Evolutionary conservation across 1,140 invertebrate genomes (phyloP).

Genomic region (Meloidogyne hapla): DNA sequence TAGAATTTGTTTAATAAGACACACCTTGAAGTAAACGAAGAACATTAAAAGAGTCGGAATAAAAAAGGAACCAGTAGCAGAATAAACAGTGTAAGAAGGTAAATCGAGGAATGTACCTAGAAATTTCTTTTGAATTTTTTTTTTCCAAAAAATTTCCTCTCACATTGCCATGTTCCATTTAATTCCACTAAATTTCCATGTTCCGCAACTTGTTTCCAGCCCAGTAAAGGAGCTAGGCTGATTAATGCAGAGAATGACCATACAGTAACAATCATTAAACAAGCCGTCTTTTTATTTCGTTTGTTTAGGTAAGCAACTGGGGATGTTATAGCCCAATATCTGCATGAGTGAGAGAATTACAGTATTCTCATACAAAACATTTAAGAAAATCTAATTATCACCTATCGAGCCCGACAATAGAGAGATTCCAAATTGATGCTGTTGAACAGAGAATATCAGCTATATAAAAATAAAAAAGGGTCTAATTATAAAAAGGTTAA

Average conservation of each 20-base stretch:
- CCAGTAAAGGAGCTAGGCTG: conserved; percentile 58
- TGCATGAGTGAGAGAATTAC: background rate
- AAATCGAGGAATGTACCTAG: conserved; percentile 60
- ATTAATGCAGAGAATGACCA: conserved; percentile 62
- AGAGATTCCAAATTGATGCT: conserved; percentile 61
- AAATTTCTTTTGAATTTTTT: too few relatives aligned
- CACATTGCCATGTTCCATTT: conserved; percentile 54
- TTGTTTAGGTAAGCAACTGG: conserved; percentile 62
- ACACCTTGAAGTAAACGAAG: conserved; percentile 64
- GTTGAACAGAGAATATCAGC: conserved; percentile 64
- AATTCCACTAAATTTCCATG: conserved; percentile 53
- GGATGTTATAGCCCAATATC: conserved; percentile 63
- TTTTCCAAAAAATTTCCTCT: conserved; percentile 28
- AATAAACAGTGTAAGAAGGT: conserved; percentile 60
- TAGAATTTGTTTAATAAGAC: background rate
- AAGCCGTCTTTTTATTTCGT: conserved; percentile 56
- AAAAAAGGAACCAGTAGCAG: conserved; percentile 64
- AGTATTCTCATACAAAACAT: too few relatives aligned
- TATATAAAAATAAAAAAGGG: conserved; percentile 21
- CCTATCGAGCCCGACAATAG: conserved; percentile 59
- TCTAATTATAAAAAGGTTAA: too few relatives aligned
- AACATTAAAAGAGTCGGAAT: conserved; percentile 63
- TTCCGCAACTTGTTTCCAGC: conserved; percentile 62
- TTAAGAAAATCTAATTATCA: background rate
- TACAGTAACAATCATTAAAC: conserved; percentile 60